These are phyloP conservation scores for Lamproptera curius DNA, from an alignment of 2,888 invertebrate genomes.

Conservation along the genomic window DNA sequence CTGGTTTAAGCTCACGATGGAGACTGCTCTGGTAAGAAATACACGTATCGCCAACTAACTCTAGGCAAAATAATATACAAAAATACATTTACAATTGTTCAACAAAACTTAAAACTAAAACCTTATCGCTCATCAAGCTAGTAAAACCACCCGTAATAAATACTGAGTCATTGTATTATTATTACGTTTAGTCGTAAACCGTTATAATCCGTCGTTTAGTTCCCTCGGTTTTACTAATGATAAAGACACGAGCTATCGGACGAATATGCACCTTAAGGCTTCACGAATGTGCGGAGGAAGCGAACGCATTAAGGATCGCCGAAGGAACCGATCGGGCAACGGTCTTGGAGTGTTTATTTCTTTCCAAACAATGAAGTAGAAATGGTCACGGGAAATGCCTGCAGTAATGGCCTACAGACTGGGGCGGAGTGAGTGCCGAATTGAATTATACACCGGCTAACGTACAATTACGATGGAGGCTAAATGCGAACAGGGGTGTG, in stretches of 20 bases:
- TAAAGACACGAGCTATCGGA: not conserved
- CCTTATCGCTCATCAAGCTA: conserved; percentile 2
- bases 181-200: conserved; percentile 7
- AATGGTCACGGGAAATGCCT: conserved; percentile 34
- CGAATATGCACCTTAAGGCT: conserved; percentile 10
- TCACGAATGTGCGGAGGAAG: too few relatives aligned
- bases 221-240: conserved; percentile 12
- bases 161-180: conserved; percentile 14
- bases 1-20: too few relatives aligned
- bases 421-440: not conserved
- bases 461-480: not conserved
- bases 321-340: conserved; percentile 11
- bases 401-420: conserved; percentile 8
- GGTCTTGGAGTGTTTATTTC: conserved; percentile 29
- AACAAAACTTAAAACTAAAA: conserved; percentile 2
- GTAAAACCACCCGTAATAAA: conserved; percentile 8
- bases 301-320: conserved; percentile 8
- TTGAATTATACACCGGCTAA: conserved; percentile 2
- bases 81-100: conserved; percentile 1
- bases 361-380: conserved; percentile 36
- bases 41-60: too few relatives aligned
- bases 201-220: conserved; percentile 20
- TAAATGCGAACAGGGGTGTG: too few relatives aligned
- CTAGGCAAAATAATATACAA: not conserved
- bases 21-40: too few relatives aligned